Conservation (phyloP, 2,113 vertebrate species). For the Sinocyclocheilus rhinocerous region DNA sequence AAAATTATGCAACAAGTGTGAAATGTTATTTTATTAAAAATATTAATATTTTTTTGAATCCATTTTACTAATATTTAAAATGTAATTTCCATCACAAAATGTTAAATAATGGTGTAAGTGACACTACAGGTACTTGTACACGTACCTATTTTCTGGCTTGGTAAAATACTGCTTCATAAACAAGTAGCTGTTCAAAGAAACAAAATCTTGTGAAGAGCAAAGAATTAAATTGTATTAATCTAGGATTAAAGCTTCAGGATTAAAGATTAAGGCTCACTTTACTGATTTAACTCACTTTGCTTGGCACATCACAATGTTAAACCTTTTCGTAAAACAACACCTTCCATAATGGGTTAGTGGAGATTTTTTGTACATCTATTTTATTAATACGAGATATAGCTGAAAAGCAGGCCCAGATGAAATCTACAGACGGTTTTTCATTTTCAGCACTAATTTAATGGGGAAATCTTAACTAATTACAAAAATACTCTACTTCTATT, state of each 20-base stretch:
- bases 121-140: not conserved
- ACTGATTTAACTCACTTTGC: not conserved
- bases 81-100: no score
- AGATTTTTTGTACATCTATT: not conserved
- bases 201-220: not conserved
- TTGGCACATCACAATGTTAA: not conserved
- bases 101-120: no score
- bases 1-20: not conserved
- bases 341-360: not conserved
- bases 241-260: not conserved
- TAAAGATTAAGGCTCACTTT: slow-evolving; percentile 1
- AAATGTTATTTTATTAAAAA: no score
- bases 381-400: not conserved
- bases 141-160: not conserved
- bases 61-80: no score
- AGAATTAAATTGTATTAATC: not conserved
- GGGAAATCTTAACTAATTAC: not conserved
- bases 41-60: no score
- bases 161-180: not conserved
- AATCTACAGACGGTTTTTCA: not conserved
- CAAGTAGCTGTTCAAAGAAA: slow-evolving; percentile 4
- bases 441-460: not conserved
- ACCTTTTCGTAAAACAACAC: no score
- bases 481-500: not conserved
- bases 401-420: not conserved